A percentile compares a stretch with the other conserved stretches of the same genome.
phyloP scores from a whole-genome alignment of 53 echinoderm and acorn worm genomes.

The Apostichopus leukothele region DNA sequence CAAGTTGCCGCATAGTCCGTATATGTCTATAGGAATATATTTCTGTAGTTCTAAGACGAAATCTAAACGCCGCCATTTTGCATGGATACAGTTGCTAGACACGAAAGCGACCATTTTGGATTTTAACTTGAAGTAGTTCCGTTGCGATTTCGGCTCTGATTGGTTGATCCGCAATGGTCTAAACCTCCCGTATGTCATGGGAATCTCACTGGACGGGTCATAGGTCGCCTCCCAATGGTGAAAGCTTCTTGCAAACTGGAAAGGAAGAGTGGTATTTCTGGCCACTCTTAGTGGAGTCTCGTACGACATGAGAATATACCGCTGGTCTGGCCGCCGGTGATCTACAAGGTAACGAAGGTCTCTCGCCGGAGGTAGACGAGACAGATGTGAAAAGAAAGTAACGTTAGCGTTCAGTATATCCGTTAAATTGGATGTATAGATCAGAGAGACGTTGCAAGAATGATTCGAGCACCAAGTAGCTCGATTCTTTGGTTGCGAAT shows the following conservation, averaged over 20 bases:
- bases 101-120: constrained; percentile 19
- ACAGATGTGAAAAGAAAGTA: constrained; percentile 35
- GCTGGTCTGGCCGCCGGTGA: constrained; percentile 8
- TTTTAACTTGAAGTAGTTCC: constrained; percentile 9
- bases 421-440: background rate
- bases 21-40: constrained; percentile 35
- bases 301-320: constrained; percentile 23
- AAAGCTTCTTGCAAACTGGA: background rate
- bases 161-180: background rate
- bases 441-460: background rate
- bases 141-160: background rate
- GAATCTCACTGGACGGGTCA: constrained; percentile 35
- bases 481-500: background rate
- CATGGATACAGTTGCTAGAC: constrained; percentile 43
- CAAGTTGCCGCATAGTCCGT: constrained; percentile 33
- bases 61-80: constrained; percentile 46
- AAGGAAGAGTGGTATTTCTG: constrained; percentile 7
- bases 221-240: constrained; percentile 38
- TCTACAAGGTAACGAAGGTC: background rate
- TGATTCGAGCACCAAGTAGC: background rate
- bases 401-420: constrained; percentile 24
- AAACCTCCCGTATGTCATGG: constrained; percentile 5
- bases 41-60: constrained; percentile 16
- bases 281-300: constrained; percentile 40
- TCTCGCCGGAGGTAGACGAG: background rate